phyloP scores from a whole-genome alignment of 2,797 vertebrate genomes.

The Cottoperca gobio region DNA sequence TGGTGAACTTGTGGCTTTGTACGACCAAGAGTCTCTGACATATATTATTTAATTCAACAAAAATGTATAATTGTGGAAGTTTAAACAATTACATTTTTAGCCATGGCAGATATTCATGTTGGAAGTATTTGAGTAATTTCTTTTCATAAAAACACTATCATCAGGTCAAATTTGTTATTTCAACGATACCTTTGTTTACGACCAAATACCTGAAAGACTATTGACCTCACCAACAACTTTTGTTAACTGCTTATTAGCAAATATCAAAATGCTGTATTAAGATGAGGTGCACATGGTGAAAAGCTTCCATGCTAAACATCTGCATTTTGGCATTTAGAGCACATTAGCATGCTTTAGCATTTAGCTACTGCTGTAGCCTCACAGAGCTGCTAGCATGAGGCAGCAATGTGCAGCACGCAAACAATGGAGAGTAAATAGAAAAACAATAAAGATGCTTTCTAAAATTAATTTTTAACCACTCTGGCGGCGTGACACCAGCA shows the following conservation, averaged over 20 bases:
- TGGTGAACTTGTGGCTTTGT: slow-evolving; percentile 27
- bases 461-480: too few relatives aligned
- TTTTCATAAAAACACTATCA: background rate
- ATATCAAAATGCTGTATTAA: background rate
- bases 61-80: slow-evolving; percentile 25
- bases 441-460: too few relatives aligned
- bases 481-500: too few relatives aligned
- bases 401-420: background rate
- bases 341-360: background rate
- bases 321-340: background rate
- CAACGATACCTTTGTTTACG: background rate
- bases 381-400: background rate
- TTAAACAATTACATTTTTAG: background rate
- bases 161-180: background rate
- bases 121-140: background rate
- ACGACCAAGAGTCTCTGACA: slow-evolving; percentile 24
- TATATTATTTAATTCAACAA: slow-evolving; percentile 17
- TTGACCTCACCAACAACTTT: too few relatives aligned
- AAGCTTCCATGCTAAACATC: background rate
- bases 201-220: background rate
- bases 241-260: too few relatives aligned
- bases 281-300: background rate
- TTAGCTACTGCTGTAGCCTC: too few relatives aligned
- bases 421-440: background rate
- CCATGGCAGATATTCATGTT: background rate